Evolutionary conservation across 2,888 invertebrate genomes (phyloP).

Genomic region (Eristalis arbustorum): DNA sequence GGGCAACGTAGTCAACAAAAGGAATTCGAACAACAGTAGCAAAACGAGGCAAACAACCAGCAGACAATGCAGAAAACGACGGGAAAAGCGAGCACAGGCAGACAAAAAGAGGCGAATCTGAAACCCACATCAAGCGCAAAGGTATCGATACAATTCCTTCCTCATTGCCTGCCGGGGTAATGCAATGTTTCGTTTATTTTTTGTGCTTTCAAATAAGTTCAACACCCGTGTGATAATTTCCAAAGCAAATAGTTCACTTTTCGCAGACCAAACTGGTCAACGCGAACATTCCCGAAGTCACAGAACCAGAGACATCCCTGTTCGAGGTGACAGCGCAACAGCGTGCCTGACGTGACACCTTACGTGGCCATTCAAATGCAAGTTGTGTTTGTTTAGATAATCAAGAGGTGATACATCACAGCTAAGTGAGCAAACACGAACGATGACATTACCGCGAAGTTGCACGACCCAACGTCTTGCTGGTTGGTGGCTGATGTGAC

Average conservation of each 20-base stretch:
- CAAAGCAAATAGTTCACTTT: constrained; percentile 47
- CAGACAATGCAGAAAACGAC: constrained; percentile 10
- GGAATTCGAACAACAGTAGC: neutral
- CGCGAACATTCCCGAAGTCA: neutral
- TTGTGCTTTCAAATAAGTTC: constrained; percentile 34
- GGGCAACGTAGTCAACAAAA: constrained; percentile 5
- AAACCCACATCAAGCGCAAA: constrained; percentile 16
- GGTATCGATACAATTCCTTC: constrained; percentile 51
- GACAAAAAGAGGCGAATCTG: constrained; percentile 29
- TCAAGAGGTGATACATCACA: neutral
- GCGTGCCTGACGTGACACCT: neutral
- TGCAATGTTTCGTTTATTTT: constrained; percentile 25
- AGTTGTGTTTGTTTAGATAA: neutral
- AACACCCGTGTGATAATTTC: constrained; percentile 39
- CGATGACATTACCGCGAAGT: constrained; percentile 17
- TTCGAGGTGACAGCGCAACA: too few relatives aligned
- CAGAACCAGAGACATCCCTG: neutral
- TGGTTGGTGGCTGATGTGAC: neutral
- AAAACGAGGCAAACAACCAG: neutral
- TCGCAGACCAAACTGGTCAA: neutral
- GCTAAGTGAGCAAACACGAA: constrained; percentile 24
- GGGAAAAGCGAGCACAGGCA: neutral
- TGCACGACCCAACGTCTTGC: neutral
- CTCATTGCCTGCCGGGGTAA: constrained; percentile 54
- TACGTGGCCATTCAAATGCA: neutral